Conservation (phyloP, 1,140 invertebrate genomes). For the Cataglyphis hispanica region DNA sequence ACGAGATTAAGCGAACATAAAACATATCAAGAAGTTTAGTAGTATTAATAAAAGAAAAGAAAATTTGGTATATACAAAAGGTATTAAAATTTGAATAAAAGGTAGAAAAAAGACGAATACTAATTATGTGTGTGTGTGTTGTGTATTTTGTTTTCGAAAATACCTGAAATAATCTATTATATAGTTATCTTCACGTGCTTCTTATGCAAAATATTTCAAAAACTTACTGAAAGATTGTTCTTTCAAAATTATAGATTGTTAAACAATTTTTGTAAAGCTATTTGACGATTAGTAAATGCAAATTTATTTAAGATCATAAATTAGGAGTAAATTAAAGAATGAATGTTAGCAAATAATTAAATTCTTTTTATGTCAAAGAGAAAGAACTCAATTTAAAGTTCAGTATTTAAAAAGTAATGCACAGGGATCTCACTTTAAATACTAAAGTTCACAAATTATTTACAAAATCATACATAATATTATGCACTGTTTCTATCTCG, state of each 20-base stretch:
- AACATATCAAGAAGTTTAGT: background rate
- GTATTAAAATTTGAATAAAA: background rate
- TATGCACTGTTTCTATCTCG: background rate
- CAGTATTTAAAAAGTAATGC: background rate
- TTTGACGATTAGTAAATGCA: background rate
- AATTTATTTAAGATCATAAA: constrained; percentile 26
- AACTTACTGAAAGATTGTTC: background rate
- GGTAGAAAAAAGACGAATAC: background rate
- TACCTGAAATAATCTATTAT: background rate
- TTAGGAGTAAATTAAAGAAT: background rate
- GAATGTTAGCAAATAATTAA: background rate
- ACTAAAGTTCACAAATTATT: background rate
- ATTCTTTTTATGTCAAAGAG: background rate
- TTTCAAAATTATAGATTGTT: background rate
- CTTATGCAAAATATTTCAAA: background rate
- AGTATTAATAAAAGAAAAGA: background rate
- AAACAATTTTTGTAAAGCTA: background rate
- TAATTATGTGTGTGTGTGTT: too few species aligned
- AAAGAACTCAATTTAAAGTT: constrained; percentile 8
- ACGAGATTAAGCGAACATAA: background rate
- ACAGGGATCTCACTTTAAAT: constrained; percentile 12
- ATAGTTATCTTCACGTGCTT: background rate
- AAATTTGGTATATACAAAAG: too few species aligned
- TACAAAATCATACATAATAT: constrained; percentile 1
- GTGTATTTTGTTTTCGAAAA: too few species aligned